A percentile compares a stretch with the other conserved stretches of the same genome.
These are phyloP conservation scores for Tetropium fuscum DNA, from an alignment of 2,888 invertebrate genomes.

Conservation along the genomic window DNA sequence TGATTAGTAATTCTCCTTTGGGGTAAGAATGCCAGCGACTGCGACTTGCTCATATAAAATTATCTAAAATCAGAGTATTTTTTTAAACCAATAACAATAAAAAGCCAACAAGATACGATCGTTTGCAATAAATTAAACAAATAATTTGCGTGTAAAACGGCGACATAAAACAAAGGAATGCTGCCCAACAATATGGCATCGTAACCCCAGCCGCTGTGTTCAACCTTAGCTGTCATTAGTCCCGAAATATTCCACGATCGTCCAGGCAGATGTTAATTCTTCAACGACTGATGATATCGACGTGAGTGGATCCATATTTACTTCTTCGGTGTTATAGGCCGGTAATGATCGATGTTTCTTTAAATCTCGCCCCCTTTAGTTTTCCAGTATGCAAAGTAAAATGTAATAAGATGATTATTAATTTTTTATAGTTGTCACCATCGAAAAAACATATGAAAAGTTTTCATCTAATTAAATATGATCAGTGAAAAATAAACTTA, in stretches of 20 bases:
- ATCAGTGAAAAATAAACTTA: too few relatives aligned
- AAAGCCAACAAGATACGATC: slow-evolving; percentile 8
- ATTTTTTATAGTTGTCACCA: too few relatives aligned
- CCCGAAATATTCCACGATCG: slow-evolving; percentile 7
- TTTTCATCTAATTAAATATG: too few relatives aligned
- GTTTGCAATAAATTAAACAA: slow-evolving; percentile 9
- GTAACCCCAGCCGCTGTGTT: background rate
- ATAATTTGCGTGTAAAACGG: slow-evolving; percentile 12
- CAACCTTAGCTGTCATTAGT: background rate
- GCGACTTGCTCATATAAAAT: too few relatives aligned
- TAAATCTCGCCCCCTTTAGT: background rate
- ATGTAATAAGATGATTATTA: too few relatives aligned
- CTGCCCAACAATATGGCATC: slow-evolving; percentile 7
- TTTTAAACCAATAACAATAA: background rate
- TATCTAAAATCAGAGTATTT: background rate
- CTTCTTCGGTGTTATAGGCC: background rate
- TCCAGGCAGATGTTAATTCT: background rate
- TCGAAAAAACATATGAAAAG: too few relatives aligned
- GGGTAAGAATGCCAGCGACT: too few relatives aligned
- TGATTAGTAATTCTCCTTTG: too few relatives aligned
- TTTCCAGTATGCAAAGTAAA: too few relatives aligned
- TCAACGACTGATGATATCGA: background rate
- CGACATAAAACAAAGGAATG: slow-evolving; percentile 10
- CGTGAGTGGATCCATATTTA: background rate
- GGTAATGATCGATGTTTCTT: background rate